Percentiles rank a stretch among this genome's conserved stretches.
These are phyloP conservation scores for Aphyosemion australe DNA, from an alignment of 2,113 vertebrate species.

Conservation along the genomic window DNA sequence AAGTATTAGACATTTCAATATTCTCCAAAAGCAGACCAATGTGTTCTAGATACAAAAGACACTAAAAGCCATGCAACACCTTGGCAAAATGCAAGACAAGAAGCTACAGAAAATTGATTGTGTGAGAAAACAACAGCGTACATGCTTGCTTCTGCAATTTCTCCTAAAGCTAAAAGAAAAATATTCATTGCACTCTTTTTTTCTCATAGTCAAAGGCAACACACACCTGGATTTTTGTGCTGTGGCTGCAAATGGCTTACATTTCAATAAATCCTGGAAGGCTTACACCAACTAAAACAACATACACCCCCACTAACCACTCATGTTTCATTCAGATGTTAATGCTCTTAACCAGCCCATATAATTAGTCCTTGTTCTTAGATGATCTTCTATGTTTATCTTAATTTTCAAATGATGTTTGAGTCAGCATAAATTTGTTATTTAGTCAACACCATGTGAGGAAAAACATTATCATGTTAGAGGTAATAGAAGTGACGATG, in stretches of 20 bases:
- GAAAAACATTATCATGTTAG: conserved; percentile 18
- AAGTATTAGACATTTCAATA: background rate
- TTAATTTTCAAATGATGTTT: background rate
- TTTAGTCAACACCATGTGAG: background rate
- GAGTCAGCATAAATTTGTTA: background rate
- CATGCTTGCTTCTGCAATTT: background rate
- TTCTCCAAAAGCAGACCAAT: background rate
- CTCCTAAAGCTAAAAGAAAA: background rate
- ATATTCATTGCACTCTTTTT: background rate
- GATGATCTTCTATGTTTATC: background rate
- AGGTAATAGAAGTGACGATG: conserved; percentile 7
- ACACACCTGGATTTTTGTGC: background rate
- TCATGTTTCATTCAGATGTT: background rate
- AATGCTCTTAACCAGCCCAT: background rate
- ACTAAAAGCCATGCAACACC: background rate
- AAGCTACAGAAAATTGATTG: conserved; percentile 2
- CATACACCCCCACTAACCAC: no score
- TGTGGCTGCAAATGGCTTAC: background rate
- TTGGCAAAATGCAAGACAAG: background rate
- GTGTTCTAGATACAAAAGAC: background rate
- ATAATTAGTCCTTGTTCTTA: background rate
- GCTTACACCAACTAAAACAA: background rate
- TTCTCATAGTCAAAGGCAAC: background rate
- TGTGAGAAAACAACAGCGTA: conserved; percentile 1
- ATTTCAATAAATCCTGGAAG: background rate